These are phyloP conservation scores for Atopsyche davidsoni DNA, from an alignment of 1,140 invertebrate species.

Conservation along the genomic window DNA sequence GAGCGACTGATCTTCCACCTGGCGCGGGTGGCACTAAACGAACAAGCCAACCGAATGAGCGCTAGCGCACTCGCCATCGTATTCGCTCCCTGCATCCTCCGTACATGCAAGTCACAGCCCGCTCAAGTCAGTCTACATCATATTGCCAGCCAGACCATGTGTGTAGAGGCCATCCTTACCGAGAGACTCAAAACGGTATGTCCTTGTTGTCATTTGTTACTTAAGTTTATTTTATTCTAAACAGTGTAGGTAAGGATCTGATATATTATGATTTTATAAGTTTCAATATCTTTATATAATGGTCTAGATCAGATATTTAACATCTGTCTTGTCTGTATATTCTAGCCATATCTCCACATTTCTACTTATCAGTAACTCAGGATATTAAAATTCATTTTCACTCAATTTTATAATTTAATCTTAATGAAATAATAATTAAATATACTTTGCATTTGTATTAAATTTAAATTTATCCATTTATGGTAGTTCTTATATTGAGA, in stretches of 20 bases:
- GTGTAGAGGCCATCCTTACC: slow-evolving; percentile 81
- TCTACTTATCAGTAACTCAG: too few species aligned
- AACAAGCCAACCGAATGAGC: slow-evolving; percentile 89
- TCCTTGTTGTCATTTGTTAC: too few species aligned
- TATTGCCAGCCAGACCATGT: slow-evolving; percentile 72
- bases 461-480: too few species aligned
- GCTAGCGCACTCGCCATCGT: slow-evolving; percentile 87
- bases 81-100: slow-evolving; percentile 89
- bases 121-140: slow-evolving; percentile 85
- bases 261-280: slow-evolving; percentile 4
- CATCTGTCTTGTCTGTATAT: too few species aligned
- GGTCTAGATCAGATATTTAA: too few species aligned
- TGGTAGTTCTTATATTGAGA: too few species aligned
- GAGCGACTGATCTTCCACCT: slow-evolving; percentile 91
- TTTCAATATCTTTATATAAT: not conserved
- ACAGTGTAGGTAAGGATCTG: too few species aligned
- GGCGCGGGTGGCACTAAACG: slow-evolving; percentile 78
- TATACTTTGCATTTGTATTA: too few species aligned
- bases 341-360: too few species aligned
- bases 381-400: not conserved
- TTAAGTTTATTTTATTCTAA: too few species aligned
- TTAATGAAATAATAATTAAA: too few species aligned
- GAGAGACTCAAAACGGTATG: slow-evolving; percentile 51
- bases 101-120: slow-evolving; percentile 77
- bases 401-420: too few species aligned